These are phyloP conservation scores for Butorides virescens DNA, from an alignment of 2,113 vertebrate species.

Conservation along the genomic window DNA sequence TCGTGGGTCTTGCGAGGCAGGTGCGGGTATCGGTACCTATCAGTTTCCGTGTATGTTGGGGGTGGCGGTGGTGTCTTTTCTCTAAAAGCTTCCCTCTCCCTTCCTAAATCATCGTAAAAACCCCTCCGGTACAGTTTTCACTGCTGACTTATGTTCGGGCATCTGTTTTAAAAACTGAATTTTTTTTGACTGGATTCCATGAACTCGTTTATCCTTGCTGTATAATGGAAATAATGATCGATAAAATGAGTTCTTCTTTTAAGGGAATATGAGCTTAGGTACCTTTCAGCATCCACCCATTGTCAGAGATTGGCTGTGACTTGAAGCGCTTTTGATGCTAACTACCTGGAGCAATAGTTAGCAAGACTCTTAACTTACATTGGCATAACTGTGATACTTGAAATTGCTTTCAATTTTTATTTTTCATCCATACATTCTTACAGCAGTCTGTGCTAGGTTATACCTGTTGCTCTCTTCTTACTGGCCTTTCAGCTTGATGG, in stretches of 20 bases:
- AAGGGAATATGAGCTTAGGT: background rate
- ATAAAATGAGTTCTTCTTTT: background rate
- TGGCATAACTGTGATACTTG: background rate
- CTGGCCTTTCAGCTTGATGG: background rate
- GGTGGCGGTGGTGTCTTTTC: background rate
- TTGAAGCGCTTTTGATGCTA: background rate
- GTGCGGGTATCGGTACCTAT: background rate
- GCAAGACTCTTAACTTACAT: background rate
- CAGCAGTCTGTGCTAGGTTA: background rate
- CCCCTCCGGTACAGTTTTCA: background rate
- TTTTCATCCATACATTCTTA: background rate
- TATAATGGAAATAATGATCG: background rate
- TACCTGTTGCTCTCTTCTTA: conserved; percentile 48
- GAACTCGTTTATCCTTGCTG: background rate
- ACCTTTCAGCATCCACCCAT: background rate
- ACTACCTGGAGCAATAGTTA: background rate
- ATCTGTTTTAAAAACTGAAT: background rate
- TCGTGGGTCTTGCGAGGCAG: background rate
- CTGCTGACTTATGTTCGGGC: background rate
- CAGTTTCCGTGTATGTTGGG: background rate
- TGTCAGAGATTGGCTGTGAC: background rate
- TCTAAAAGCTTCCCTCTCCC: background rate
- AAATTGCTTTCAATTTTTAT: background rate
- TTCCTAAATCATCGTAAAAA: background rate
- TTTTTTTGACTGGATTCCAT: background rate